Evolutionary conservation across 2,797 vertebrate genomes (phyloP), one percentile per base, ranked within the genome.

Genomic region (Enteromius anoplus): DNA sequence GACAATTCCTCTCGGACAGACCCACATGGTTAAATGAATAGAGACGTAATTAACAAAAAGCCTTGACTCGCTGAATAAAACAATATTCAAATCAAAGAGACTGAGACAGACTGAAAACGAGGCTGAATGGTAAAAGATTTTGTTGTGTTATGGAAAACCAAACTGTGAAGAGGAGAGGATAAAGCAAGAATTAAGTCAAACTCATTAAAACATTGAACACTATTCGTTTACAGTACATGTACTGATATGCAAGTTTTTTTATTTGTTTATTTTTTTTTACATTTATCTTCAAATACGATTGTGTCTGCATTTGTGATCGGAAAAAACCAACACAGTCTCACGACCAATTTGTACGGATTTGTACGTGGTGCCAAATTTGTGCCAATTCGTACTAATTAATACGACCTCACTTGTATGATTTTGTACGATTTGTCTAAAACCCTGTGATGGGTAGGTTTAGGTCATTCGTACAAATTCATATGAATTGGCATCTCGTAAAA

Each of bases 1-100:
- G 93, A 93, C 93, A 94, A 92, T 93, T 92, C 92, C 88, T 80
- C 86, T 84, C 88, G 84, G 93, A 91, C 89, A 86, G 77, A 64
- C 78, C 91, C 92, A 89, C 92, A 55, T 81, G 88, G 89, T 93
- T 94, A 93, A 95, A 93, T 95, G 95, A 95, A 96, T 92, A 95
- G 93, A 93, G 93, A 94, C 94, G 92, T 95, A 94, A 95, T 95
- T 95, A 96, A 93, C 93, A 94, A 90, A 87, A 90, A 80, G 91
- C 91, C 89, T 91, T 85, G 75, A 80, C 71, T 51, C 81, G 75
- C 40, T 68, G 77, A 70, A 71, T 89, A 88, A 93, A 94, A 93
- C 91, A 93, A 94, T 91, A 93, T 73, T 72, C 86, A 91, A 86
- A 81, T 78, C 71, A 66, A 55, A 55, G 34, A 62, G 40, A 55